Percentiles rank a stretch among this genome's conserved stretches.
phyloP scores from a whole-genome alignment of 2,888 invertebrate genomes.

The Cotesia congregata region DNA sequence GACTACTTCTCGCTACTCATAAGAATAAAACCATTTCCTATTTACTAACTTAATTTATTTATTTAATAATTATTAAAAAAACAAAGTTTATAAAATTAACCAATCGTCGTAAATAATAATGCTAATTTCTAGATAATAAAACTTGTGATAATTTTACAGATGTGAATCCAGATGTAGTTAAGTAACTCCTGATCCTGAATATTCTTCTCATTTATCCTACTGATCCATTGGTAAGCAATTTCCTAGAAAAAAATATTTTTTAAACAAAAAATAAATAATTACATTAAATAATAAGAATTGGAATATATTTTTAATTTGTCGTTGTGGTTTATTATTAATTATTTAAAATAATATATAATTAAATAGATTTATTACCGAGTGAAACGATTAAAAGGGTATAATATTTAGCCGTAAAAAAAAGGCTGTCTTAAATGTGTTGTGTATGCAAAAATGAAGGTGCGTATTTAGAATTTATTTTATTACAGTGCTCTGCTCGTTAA shows the following conservation, averaged over 20 bases:
- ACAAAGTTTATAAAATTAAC: neutral
- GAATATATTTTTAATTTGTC: too few relatives aligned
- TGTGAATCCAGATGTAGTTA: neutral
- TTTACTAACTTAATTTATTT: slow-evolving; percentile 7
- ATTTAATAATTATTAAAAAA: neutral
- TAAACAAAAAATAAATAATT: neutral
- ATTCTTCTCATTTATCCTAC: neutral
- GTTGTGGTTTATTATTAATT: too few relatives aligned
- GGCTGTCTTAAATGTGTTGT: neutral
- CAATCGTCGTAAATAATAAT: neutral
- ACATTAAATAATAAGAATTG: too few relatives aligned
- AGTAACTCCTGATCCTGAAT: neutral
- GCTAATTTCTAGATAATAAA: neutral
- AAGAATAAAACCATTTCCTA: slow-evolving; percentile 31
- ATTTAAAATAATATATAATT: neutral
- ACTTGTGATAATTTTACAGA: slow-evolving; percentile 14
- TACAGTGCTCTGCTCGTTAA: neutral
- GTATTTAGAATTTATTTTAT: neutral
- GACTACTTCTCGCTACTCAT: slow-evolving; percentile 57
- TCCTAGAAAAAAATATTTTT: neutral
- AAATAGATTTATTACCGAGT: neutral
- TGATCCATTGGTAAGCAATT: slow-evolving; percentile 12
- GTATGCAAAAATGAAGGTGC: neutral
- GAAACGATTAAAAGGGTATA: neutral
- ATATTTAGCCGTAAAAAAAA: neutral